phyloP scores from a whole-genome alignment of 1,140 invertebrate species.

The Drosophila nigromelanica region DNA sequence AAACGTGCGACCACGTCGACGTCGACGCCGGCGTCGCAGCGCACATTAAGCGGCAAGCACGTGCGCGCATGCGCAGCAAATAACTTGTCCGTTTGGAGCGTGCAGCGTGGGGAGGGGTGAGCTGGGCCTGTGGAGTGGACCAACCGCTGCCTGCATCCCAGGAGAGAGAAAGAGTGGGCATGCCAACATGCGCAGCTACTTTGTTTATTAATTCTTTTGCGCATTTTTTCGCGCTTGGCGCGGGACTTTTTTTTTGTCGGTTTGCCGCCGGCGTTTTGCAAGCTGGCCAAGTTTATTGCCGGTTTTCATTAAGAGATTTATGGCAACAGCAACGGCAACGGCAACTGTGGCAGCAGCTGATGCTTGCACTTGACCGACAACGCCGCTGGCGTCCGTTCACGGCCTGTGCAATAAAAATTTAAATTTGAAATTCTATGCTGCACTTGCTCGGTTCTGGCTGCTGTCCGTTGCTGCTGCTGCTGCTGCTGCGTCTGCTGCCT shows the following conservation, averaged over 20 bases:
- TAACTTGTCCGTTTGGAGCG: slow-evolving; percentile 56
- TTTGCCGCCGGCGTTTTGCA: slow-evolving; percentile 56
- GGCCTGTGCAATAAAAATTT: slow-evolving; percentile 66
- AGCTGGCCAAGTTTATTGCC: slow-evolving; percentile 75
- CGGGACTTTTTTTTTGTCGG: slow-evolving; percentile 40
- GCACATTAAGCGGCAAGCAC: slow-evolving; percentile 73
- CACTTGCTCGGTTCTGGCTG: slow-evolving; percentile 40
- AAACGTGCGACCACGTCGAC: slow-evolving; percentile 75
- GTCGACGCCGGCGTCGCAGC: slow-evolving; percentile 35
- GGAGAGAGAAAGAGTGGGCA: slow-evolving; percentile 35
- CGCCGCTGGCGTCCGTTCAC: slow-evolving; percentile 68
- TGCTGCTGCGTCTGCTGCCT: slow-evolving; percentile 2
- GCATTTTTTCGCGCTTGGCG: slow-evolving; percentile 78
- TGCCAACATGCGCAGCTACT: slow-evolving; percentile 76
- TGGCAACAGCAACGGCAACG: slow-evolving; percentile 30
- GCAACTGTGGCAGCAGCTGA: slow-evolving; percentile 43
- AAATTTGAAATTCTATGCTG: slow-evolving; percentile 72
- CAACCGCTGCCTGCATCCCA: slow-evolving; percentile 32
- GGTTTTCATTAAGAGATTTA: slow-evolving; percentile 83
- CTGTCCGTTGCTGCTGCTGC: slow-evolving; percentile 3
- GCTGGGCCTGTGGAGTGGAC: slow-evolving; percentile 13
- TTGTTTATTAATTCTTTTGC: slow-evolving; percentile 82
- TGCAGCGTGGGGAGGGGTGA: not conserved
- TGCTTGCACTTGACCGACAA: slow-evolving; percentile 72
- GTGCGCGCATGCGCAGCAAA: slow-evolving; percentile 80